Conservation (phyloP, 2,113 vertebrate genomes). For the Heptranchias perlo region DNA sequence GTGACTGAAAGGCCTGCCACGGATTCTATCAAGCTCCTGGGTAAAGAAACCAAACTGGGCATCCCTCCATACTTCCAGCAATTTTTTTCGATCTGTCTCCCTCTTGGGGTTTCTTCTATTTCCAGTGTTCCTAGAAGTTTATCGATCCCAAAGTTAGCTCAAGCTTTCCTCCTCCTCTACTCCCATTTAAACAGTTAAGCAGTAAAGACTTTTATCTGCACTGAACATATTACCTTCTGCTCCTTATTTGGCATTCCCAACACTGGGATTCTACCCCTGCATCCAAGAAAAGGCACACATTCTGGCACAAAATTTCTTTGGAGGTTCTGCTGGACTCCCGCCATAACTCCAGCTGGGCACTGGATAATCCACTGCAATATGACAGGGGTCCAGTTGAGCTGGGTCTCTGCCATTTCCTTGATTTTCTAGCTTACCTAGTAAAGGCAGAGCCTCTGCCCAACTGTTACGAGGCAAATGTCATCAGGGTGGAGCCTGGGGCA, state of each 20-base stretch:
- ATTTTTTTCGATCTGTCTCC: neutral
- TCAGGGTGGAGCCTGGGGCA: too few relatives aligned
- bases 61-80: neutral
- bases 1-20: neutral
- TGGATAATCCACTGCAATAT: neutral
- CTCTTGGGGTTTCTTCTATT: neutral
- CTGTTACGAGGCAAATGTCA: neutral
- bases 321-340: neutral
- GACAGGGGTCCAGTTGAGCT: neutral
- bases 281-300: neutral
- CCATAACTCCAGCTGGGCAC: neutral
- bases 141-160: neutral
- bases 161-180: neutral
- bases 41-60: neutral
- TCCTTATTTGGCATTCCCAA: neutral
- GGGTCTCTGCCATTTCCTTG: neutral
- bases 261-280: neutral
- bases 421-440: neutral
- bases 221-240: neutral
- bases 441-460: neutral
- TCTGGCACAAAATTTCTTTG: neutral
- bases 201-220: neutral
- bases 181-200: neutral
- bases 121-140: neutral
- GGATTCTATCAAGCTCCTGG: neutral